Conservation (phyloP, 2,888 invertebrate species). For the Acrobasis consociella region DNA sequence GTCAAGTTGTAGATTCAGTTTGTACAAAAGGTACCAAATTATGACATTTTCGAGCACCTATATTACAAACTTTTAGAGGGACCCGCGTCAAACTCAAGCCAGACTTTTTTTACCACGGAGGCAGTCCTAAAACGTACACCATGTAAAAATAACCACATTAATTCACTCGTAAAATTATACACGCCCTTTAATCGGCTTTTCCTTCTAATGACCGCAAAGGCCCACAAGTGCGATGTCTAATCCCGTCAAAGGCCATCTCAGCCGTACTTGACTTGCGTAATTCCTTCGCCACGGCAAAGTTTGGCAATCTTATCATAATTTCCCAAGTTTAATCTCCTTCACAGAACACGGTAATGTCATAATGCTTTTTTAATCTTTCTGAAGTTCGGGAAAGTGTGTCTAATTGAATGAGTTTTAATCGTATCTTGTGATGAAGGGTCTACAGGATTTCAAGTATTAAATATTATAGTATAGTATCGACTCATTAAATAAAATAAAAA, state of each 20-base stretch:
- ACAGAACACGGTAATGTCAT: background rate
- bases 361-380: background rate
- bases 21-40: too few relatives aligned
- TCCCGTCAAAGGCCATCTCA: background rate
- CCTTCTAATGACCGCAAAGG: background rate
- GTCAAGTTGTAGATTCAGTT: too few relatives aligned
- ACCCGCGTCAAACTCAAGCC: too few relatives aligned
- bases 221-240: conserved; percentile 1
- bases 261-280: background rate
- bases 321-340: background rate
- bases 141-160: background rate
- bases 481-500: too few relatives aligned
- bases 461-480: too few relatives aligned
- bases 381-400: background rate
- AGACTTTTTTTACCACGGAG: too few relatives aligned
- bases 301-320: background rate
- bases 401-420: background rate
- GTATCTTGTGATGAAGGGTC: background rate
- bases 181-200: background rate
- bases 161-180: background rate
- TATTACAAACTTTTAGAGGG: too few relatives aligned
- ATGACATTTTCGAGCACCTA: too few relatives aligned
- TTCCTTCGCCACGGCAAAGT: background rate
- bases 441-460: too few relatives aligned
- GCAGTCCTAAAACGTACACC: background rate